Conservation (phyloP, 2,113 vertebrate genomes). For the Speoplatyrhinus poulsoni region DNA sequence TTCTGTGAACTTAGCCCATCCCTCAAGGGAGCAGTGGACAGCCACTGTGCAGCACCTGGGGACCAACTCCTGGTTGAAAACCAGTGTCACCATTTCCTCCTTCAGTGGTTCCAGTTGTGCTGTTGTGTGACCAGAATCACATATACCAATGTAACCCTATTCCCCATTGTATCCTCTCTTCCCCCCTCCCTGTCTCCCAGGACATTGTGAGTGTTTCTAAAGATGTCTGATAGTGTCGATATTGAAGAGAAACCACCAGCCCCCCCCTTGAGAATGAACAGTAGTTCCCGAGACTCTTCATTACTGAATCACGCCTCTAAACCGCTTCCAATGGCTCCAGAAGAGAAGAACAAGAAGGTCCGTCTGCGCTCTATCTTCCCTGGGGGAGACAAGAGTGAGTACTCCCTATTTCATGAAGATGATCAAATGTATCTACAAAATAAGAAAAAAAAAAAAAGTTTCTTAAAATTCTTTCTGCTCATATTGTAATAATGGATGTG, state of each 20-base stretch:
- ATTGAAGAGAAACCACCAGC: conserved; percentile 99
- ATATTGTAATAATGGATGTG: too few species aligned
- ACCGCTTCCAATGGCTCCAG: conserved; percentile 97
- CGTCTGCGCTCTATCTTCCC: conserved; percentile 98
- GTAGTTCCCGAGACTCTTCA: conserved; percentile 95
- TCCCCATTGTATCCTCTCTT: neutral
- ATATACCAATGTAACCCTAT: conserved; percentile 11
- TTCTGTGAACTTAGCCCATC: too few species aligned
- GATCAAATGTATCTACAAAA: too few species aligned
- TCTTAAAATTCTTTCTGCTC: too few species aligned
- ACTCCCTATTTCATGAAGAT: neutral
- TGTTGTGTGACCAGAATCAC: neutral
- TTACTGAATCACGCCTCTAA: conserved; percentile 93
- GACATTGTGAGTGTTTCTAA: conserved; percentile 88
- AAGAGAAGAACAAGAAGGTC: conserved; percentile 99
- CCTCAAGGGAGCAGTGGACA: too few species aligned
- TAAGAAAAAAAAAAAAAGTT: too few species aligned
- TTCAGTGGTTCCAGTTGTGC: neutral
- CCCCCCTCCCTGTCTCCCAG: conserved; percentile 55
- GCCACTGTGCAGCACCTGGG: too few species aligned
- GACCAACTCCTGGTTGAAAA: too few species aligned
- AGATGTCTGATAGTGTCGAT: conserved; percentile 97
- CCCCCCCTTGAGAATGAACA: conserved; percentile 98
- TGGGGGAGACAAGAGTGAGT: conserved; percentile 97
- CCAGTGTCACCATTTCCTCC: neutral